These are phyloP conservation scores for Ginglymostoma cirratum DNA, from an alignment of 2,113 vertebrate genomes.

Conservation along the genomic window DNA sequence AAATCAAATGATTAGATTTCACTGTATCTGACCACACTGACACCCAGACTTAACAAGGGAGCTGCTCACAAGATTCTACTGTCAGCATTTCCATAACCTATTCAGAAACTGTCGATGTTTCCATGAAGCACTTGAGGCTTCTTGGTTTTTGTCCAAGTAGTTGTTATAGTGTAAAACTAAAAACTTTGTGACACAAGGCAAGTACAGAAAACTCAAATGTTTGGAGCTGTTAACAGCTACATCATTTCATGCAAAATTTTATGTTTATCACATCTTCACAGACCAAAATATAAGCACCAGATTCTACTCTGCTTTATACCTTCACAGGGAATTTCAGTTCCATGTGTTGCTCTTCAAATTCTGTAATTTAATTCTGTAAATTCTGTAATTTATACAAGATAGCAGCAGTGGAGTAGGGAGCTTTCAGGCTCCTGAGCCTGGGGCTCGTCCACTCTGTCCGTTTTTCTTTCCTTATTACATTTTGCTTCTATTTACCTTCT, in stretches of 20 bases:
- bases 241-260: not conserved
- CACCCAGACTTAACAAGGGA: not conserved
- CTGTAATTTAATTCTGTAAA: too few relatives aligned
- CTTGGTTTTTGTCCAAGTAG: too few relatives aligned
- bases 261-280: not conserved
- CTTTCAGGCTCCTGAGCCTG: too few relatives aligned
- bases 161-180: too few relatives aligned
- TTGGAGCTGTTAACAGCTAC: not conserved
- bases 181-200: not conserved
- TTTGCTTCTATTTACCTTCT: too few relatives aligned
- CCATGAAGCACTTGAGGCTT: too few relatives aligned
- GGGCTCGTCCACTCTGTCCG: too few relatives aligned
- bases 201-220: not conserved
- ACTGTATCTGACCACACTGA: not conserved
- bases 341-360: not conserved
- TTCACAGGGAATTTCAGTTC: not conserved
- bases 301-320: not conserved
- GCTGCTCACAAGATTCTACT: not conserved
- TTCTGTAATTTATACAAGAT: too few relatives aligned
- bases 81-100: not conserved
- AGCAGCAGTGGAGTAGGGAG: too few relatives aligned
- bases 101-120: not conserved
- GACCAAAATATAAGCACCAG: not conserved
- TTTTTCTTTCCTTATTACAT: too few relatives aligned
- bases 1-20: not conserved